Evolutionary conservation across 92 coral and sea anemone genomes (phyloP).

Genomic region (Parazoanthus swiftii): DNA sequence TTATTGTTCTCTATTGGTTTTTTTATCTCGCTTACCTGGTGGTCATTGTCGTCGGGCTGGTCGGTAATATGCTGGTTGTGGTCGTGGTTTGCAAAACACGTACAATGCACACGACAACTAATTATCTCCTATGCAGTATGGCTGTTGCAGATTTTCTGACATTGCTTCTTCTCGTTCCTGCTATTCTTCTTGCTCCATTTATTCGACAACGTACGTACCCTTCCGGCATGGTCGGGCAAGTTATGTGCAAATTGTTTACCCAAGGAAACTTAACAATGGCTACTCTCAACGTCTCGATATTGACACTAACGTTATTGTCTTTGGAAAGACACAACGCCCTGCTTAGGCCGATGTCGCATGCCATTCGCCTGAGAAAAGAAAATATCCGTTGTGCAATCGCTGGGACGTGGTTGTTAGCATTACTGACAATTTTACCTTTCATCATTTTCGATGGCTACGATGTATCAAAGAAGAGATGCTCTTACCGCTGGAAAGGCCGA

Average conservation of each 20-base stretch:
- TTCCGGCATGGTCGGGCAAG: neutral
- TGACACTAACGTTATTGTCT: neutral
- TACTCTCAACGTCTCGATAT: neutral
- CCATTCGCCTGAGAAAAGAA: neutral
- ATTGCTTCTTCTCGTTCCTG: neutral
- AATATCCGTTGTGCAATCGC: neutral
- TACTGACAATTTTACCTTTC: neutral
- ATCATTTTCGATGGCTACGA: neutral
- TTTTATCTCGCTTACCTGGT: neutral
- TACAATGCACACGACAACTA: conserved; percentile 38
- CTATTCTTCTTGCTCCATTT: neutral
- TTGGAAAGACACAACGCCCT: neutral
- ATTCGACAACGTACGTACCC: neutral
- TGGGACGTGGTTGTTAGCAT: neutral
- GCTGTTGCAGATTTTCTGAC: conserved; percentile 36
- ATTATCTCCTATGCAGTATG: conserved; percentile 29
- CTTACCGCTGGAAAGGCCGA: neutral
- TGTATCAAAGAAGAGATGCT: neutral
- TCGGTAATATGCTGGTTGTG: conserved; percentile 22
- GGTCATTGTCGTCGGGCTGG: conserved; percentile 17
- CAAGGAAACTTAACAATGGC: neutral
- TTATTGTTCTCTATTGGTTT: neutral
- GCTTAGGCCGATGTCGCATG: neutral
- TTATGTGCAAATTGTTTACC: neutral
- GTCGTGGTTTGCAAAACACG: conserved; percentile 20